Base-by-base conservation (phyloP, 2,797 vertebrate genomes). In the Atherinosoma microstoma region DNA sequence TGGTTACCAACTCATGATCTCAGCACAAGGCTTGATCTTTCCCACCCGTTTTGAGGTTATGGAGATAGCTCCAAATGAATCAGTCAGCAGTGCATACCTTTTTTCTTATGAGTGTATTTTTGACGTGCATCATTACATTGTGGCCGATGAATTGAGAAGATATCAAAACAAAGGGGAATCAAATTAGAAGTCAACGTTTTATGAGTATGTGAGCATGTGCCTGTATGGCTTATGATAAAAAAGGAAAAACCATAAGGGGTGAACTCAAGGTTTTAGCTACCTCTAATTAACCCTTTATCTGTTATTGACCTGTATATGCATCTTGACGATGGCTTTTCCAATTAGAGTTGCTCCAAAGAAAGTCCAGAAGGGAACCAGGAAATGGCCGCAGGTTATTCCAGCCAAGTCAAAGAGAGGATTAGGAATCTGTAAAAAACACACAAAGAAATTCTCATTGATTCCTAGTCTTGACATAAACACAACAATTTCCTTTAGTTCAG, bases 321-420 rank as follows among this genome's bases (percentile, higher is more conserved):
- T 99, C 95, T 99, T 99, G 87, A 99, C 94, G 80, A 99, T 94
- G 51, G 98, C 98, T 94, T 99, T 99, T 84, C 98, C 98, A 79
- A 99, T 99, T 20, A 99, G 87, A 29, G 98, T 99, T n/a, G 98
- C 98, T 69, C 98, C 98, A 81, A 99, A 99, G 93, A 99, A 99
- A 34, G 98, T 99, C 98, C 98, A 99, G 91, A 99, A 99, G 47
- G 98, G 98, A 87, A 99, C 98, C 63, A 99, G 93, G 76, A 99
- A 99, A 86, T 99, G 98, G 12, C 98, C 98, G 61, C 98, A 99
- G 35, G 98, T 99, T 86, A 99, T 99, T 83, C 98, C 98, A 40
- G 98, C 98, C 90, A 99, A 94, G 92, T 99, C 98, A 71, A 99
- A 99, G 10, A 99, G 92, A 27, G 98, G 98, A 91, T 99, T 99